A percentile compares a stretch with the other conserved stretches of the same genome.
Evolutionary conservation across 2,797 vertebrate genomes (phyloP).

Genomic region (Centroberyx gerrardi): DNA sequence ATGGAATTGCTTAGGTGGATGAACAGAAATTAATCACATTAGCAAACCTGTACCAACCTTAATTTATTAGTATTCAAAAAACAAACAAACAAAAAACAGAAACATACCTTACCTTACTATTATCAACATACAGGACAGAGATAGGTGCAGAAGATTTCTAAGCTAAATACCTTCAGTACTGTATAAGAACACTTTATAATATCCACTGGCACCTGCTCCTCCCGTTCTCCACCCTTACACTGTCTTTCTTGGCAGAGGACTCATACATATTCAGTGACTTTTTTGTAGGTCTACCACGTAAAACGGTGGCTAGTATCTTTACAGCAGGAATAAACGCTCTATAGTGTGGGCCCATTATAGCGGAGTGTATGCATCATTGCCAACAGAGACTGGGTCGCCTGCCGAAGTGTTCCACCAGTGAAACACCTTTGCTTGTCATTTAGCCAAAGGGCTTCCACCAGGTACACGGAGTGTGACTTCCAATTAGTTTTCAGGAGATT

Average conservation of each 20-base stretch:
- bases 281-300: slow-evolving; percentile 6
- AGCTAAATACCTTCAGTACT: slow-evolving; percentile 4
- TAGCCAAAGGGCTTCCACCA: slow-evolving; percentile 63
- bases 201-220: not conserved
- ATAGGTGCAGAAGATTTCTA: slow-evolving; percentile 3
- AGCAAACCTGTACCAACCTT: slow-evolving; percentile 29
- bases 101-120: too few species aligned
- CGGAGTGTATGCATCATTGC: slow-evolving; percentile 57
- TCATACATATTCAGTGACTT: slow-evolving; percentile 18
- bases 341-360: slow-evolving; percentile 47
- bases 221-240: not conserved
- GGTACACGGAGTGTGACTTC: slow-evolving; percentile 72
- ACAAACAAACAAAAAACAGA: not conserved
- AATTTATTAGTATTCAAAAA: not conserved
- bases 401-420: slow-evolving; percentile 52
- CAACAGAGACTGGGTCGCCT: slow-evolving; percentile 30
- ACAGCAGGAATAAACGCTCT: slow-evolving; percentile 41
- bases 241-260: not conserved
- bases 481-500: slow-evolving; percentile 80
- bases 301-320: slow-evolving; percentile 36
- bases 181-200: not conserved
- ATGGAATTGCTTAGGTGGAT: slow-evolving; percentile 54
- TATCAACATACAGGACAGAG: slow-evolving; percentile 1
- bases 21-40: slow-evolving; percentile 61
- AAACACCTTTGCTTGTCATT: slow-evolving; percentile 72